phyloP scores from a whole-genome alignment of 2,888 invertebrate genomes.

The Drosophila pullipes region DNA sequence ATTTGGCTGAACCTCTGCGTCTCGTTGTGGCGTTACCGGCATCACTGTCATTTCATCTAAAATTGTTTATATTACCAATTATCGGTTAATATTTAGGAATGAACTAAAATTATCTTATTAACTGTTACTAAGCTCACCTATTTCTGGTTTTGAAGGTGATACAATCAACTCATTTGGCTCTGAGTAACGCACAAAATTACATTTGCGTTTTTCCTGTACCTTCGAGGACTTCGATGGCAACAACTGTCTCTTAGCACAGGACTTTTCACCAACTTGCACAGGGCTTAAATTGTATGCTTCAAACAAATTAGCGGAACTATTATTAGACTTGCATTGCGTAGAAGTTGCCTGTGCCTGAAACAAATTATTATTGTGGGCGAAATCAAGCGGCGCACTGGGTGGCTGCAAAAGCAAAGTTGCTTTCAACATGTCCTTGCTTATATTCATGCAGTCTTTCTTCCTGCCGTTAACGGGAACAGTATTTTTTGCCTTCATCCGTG shows the following conservation, averaged over 20 bases:
- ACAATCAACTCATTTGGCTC: conserved; percentile 20
- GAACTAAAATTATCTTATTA: neutral
- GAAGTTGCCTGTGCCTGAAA: conserved; percentile 58
- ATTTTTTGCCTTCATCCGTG: conserved; percentile 60
- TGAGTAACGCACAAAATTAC: conserved; percentile 71
- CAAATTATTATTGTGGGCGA: conserved; percentile 12
- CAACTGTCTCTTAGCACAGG: conserved; percentile 49
- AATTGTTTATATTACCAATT: neutral
- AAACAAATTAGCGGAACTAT: conserved; percentile 14
- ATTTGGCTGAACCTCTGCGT: conserved; percentile 51
- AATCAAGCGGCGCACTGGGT: conserved; percentile 48
- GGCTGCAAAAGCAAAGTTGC: neutral
- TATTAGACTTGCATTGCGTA: conserved; percentile 39
- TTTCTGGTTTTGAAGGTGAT: neutral
- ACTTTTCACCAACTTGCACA: neutral
- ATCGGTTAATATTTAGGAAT: neutral
- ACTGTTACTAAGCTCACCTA: conserved; percentile 1
- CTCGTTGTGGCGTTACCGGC: conserved; percentile 18
- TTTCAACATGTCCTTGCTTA: conserved; percentile 16
- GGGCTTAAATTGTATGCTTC: conserved; percentile 34
- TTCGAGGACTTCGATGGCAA: neutral
- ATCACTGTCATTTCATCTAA: conserved; percentile 11
- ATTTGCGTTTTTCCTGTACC: conserved; percentile 33
- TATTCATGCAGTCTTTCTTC: conserved; percentile 6
- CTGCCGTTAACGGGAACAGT: neutral